Evolutionary conservation across 1,140 invertebrate genomes (phyloP), one percentile per base, ranked within the genome.

Genomic region (Lepidurus packardi): DNA sequence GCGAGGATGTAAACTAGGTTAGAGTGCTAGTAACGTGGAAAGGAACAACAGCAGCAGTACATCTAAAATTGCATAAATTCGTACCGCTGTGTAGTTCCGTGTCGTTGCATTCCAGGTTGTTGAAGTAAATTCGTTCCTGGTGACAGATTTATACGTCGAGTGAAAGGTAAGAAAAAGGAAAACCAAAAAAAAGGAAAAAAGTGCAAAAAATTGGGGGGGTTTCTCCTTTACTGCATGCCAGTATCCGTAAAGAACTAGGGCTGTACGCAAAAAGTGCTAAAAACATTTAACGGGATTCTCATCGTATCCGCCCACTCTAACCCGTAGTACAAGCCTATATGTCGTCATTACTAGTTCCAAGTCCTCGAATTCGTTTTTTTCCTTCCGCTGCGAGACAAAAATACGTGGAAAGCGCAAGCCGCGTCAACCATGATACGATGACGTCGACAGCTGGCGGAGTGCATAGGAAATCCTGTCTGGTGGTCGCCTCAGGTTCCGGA

Each of bases 331-430:
- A 65, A 13, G 53, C 21, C 21, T n/a, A 7, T 65, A 7, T 65
- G 53, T 65, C 53, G 53, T 65, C 53, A 65, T 65, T 65, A 65
- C 53, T 65, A 21, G 16, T 65, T 21, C 53, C 13, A 65, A n/a
- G 21, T n/a, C 53, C 16, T 65, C 8, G 45, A 34, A 34, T 47
- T 47, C 45, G 4, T n/a, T 13, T 21, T 65, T 65, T 65, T n/a
- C n/a, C 16, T 16, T 9, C 53, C n/a, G 21, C 21, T 65, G 7
- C 16, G 21, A 65, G 53, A 65, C 8, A 0, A 21, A 16, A 65
- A 65, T n/a, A 65, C 16, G 21, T n/a, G n/a, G 21, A 16, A 65
- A 21, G 53, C 8, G 3, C 6, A 65, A n/a, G 16, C 16, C 53
- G 53, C n/a, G 8, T 21, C 53, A 65, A 65, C 53, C 53, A 65